A percentile compares a stretch with the other conserved stretches of the same genome.
Conservation (phyloP, 2,113 vertebrate genomes). For the Antennarius striatus region DNA sequence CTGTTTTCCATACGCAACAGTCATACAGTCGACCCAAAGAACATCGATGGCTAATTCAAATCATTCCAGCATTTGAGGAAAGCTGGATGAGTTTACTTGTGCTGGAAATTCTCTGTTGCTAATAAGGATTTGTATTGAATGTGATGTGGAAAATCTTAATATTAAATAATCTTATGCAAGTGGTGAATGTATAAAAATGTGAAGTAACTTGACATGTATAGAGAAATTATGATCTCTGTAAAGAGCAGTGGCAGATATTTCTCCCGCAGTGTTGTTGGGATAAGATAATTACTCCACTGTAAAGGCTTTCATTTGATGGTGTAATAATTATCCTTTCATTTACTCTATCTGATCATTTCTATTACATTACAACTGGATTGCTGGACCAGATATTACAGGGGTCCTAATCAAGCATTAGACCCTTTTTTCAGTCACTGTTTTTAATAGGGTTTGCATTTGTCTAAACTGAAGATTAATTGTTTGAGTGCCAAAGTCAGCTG, state of each 20-base stretch:
- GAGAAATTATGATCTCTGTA: background rate
- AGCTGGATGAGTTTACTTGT: background rate
- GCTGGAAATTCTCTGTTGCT: background rate
- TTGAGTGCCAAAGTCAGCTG: too few species aligned
- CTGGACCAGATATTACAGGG: slow-evolving; percentile 1
- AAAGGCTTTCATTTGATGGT: background rate
- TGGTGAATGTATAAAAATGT: too few species aligned
- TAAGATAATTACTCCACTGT: background rate
- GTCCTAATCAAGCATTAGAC: background rate
- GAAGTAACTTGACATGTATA: background rate
- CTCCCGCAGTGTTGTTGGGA: background rate
- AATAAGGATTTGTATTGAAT: background rate
- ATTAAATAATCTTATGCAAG: background rate
- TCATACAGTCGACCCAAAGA: slow-evolving; percentile 74
- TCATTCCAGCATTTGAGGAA: background rate
- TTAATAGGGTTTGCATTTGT: too few species aligned
- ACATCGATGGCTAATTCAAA: slow-evolving; percentile 60
- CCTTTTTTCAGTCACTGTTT: background rate
- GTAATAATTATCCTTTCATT: too few species aligned
- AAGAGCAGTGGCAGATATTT: background rate
- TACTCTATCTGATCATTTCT: background rate
- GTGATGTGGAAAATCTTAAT: background rate
- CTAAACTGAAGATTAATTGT: too few species aligned
- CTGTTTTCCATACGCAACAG: slow-evolving; percentile 87
- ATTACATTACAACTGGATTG: background rate